Evolutionary conservation across 2,113 vertebrate species (phyloP).

Genomic region (Bufo gargarizans): DNA sequence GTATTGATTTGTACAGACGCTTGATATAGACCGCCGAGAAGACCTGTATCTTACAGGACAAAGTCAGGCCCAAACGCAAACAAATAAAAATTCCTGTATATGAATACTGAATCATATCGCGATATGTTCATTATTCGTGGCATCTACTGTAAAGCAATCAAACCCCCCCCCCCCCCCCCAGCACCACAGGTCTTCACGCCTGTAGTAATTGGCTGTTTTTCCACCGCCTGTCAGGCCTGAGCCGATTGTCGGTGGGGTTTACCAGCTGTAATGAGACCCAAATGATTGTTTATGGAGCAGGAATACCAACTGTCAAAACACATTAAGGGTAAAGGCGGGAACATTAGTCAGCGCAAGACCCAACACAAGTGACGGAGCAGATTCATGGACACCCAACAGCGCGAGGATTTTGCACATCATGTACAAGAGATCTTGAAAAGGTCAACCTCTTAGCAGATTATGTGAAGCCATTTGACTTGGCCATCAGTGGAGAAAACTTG

Average conservation of each 20-base stretch:
- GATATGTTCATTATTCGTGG: neutral
- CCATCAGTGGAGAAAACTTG: too few species aligned
- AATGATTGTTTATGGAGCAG: constrained; percentile 13
- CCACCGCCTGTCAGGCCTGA: neutral
- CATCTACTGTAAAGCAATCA: neutral
- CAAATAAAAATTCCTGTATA: neutral
- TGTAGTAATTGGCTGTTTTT: neutral
- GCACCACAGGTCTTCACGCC: neutral
- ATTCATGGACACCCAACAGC: too few species aligned
- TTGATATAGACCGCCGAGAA: too few species aligned
- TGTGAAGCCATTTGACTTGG: too few species aligned
- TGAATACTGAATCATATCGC: neutral
- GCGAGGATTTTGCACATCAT: too few species aligned
- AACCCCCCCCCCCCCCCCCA: neutral
- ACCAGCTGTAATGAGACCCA: constrained; percentile 3
- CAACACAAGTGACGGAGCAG: neutral
- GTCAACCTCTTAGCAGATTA: too few species aligned
- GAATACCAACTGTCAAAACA: constrained; percentile 38
- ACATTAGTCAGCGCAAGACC: constrained; percentile 10
- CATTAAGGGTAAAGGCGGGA: neutral
- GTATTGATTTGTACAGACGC: too few species aligned
- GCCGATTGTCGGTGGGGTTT: neutral
- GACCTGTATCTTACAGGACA: too few species aligned
- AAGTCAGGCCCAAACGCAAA: neutral
- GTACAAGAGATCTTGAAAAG: too few species aligned